Evolutionary conservation across 2,797 vertebrate species (phyloP).

Genomic region (Sciurus carolinensis): DNA sequence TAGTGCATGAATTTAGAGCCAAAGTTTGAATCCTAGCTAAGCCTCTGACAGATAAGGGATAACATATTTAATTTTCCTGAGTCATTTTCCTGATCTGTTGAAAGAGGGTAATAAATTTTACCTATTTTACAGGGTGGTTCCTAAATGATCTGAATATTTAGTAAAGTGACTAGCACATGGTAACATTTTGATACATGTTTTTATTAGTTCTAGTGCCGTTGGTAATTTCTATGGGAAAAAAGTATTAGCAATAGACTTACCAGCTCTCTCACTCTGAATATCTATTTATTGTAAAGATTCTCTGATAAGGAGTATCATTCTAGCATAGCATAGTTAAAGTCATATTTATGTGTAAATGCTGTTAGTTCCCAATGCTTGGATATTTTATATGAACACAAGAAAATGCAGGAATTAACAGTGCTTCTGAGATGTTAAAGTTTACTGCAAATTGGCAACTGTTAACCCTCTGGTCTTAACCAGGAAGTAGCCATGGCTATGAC

Average conservation of each 20-base stretch:
- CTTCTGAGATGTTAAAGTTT: neutral
- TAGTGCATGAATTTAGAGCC: neutral
- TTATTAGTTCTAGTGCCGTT: neutral
- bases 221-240: neutral
- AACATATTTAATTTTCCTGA: neutral
- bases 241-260: neutral
- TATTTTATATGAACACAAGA: neutral
- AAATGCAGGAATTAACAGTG: neutral
- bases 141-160: neutral
- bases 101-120: neutral
- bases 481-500: neutral
- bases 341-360: neutral
- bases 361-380: neutral
- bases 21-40: neutral
- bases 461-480: neutral
- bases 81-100: neutral
- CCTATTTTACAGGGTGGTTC: neutral
- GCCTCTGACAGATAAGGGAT: neutral
- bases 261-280: neutral
- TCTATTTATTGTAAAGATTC: neutral
- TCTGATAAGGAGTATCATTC: neutral
- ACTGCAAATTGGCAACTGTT: neutral
- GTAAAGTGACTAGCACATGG: neutral
- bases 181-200: neutral
- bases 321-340: neutral